Conservation (phyloP, 2,797 vertebrate genomes). For the Ammospiza maritima region DNA sequence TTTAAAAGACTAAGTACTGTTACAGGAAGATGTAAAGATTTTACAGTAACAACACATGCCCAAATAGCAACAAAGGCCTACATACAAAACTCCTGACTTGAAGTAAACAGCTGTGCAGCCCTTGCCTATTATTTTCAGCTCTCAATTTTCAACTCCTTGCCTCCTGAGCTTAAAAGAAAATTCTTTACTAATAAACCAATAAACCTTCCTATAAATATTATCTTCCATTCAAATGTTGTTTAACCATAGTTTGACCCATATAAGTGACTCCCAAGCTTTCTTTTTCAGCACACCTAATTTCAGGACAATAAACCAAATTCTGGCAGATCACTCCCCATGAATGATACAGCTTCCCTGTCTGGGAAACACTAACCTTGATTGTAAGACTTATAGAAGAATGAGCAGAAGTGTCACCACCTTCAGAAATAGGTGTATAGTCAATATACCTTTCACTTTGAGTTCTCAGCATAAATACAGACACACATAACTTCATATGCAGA, state of each 20-base stretch:
- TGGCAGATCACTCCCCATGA: neutral
- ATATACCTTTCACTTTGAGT: neutral
- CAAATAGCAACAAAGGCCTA: constrained; percentile 4
- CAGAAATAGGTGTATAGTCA: neutral
- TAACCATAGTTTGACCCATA: neutral
- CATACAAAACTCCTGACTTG: neutral
- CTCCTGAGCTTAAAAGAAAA: neutral
- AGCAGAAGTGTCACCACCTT: neutral
- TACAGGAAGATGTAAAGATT: constrained; percentile 31
- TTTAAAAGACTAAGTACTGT: neutral
- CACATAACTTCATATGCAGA: neutral
- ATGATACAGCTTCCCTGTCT: neutral
- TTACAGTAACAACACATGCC: constrained; percentile 5
- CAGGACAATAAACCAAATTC: neutral
- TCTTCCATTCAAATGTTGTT: neutral
- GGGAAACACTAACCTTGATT: neutral
- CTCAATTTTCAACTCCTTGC: neutral
- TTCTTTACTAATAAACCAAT: neutral
- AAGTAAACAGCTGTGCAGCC: neutral
- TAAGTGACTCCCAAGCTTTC: neutral
- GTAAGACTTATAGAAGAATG: neutral
- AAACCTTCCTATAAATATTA: neutral
- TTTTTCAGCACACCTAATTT: neutral
- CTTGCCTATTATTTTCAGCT: neutral
- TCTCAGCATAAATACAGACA: neutral